These are phyloP conservation scores for Zaprionus camerounensis DNA, from an alignment of 1,140 invertebrate species.

Conservation along the genomic window DNA sequence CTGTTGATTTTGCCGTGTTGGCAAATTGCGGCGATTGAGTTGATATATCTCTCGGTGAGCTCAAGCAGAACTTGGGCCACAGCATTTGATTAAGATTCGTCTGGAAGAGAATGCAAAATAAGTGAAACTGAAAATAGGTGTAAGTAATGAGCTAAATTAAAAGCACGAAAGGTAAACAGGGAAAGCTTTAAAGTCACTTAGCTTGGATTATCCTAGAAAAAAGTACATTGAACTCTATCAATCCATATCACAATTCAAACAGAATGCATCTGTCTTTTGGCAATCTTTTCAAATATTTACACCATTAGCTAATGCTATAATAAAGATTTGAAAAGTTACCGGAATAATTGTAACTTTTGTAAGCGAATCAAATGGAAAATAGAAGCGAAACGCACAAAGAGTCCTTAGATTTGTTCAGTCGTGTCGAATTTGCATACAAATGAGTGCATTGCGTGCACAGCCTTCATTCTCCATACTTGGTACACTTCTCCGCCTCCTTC, in stretches of 20 bases:
- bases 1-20: constrained; percentile 37
- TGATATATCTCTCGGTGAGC: constrained; percentile 39
- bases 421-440: constrained; percentile 49
- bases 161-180: background rate
- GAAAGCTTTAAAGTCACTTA: background rate
- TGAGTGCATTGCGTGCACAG: constrained; percentile 38
- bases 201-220: too few species aligned
- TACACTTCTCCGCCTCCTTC: background rate
- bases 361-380: background rate
- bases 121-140: constrained; percentile 9
- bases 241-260: background rate
- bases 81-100: constrained; percentile 25
- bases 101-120: constrained; percentile 2
- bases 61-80: constrained; percentile 13
- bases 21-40: constrained; percentile 48
- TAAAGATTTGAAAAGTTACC: constrained; percentile 9
- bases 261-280: background rate
- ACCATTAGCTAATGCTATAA: constrained; percentile 4
- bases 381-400: constrained; percentile 1
- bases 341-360: constrained; percentile 8
- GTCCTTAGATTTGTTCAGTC: constrained; percentile 48
- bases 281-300: background rate
- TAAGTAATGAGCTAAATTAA: constrained; percentile 3
- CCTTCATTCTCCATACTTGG: background rate
- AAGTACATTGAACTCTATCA: background rate